Evolutionary conservation across 2,113 vertebrate species (phyloP).

Genomic region (Prinia subflava): DNA sequence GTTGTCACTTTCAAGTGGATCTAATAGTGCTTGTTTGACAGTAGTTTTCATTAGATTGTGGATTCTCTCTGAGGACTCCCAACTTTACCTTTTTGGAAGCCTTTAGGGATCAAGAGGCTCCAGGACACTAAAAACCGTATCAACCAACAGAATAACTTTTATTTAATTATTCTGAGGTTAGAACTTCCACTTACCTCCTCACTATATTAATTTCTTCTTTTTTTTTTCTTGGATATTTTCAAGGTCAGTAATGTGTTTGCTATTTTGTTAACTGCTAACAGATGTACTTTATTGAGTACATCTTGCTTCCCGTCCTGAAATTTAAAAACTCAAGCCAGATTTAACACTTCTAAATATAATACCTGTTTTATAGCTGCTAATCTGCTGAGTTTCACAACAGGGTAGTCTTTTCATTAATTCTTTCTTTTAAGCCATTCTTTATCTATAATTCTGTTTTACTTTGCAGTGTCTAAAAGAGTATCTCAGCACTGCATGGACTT

Average conservation of each 20-base stretch:
- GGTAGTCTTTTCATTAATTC: constrained; percentile 64
- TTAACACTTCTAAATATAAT: constrained; percentile 66
- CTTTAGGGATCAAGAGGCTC: background rate
- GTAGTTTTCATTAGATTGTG: background rate
- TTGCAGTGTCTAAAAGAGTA: constrained; percentile 53
- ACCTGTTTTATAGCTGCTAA: constrained; percentile 52
- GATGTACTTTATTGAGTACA: background rate
- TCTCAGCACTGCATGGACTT: background rate
- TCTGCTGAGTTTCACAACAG: constrained; percentile 62
- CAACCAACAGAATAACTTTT: background rate
- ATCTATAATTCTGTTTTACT: constrained; percentile 60
- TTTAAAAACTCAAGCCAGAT: constrained; percentile 41
- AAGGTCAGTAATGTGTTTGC: constrained; percentile 29
- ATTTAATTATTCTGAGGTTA: constrained; percentile 20
- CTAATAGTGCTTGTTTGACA: background rate
- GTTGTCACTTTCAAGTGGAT: background rate
- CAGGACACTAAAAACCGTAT: background rate
- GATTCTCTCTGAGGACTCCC: background rate
- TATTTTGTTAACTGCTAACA: constrained; percentile 43
- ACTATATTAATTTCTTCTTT: background rate
- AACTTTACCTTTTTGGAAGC: background rate
- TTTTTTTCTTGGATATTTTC: background rate
- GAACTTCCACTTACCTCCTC: constrained; percentile 3
- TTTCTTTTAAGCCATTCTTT: constrained; percentile 60
- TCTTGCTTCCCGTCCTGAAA: constrained; percentile 17